Base-by-base conservation (phyloP, 2,888 invertebrate species). In the Parnassius glacialis region DNA sequence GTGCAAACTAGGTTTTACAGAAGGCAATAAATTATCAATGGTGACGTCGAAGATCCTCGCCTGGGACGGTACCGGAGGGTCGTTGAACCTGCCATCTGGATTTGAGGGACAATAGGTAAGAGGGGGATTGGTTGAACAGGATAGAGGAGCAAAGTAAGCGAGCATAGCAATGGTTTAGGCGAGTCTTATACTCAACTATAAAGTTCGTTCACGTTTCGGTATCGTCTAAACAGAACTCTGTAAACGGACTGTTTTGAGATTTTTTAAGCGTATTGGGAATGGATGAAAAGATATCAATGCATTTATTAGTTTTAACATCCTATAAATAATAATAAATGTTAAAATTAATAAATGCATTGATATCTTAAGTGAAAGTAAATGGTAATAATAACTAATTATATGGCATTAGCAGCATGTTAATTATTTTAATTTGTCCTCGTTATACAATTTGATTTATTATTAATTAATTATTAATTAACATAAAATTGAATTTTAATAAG, bases 81-180 rank as follows among this genome's bases (percentile, higher is more conserved):
- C 85, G 71, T 65, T 74, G 82, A 81, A 78, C 84, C 72, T 61
- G 70, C 68, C 82, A 80, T 80, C 80, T 79, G 80, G 79, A 79
- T 79, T 81, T 74, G 70, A 81, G 80, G 79, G 81, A 82, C 85
- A 81, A 79, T 71, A 57, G 62, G 41, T 52, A 51, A 64, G 52
- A 61, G 63, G 57, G 57, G 57, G 58, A 52, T n/a, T 25, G 25
- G n/a, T 62, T 68, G 67, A 68, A 69, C 69, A 67, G 67, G 67
- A 48, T 69, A 66, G 68, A 69, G 69, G 65, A 69, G 66, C 69
- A 66, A 47, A 47, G 61, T 64, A 62, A 64, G 64, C 48, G 64
- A 67, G 69, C 70, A 70, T 70, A 56, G 67, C 70, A 74, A 71
- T 70, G 70, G 70, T 73, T 73, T 70, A 62, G 68, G 65, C 63